Evolutionary conservation across 2,888 invertebrate species (phyloP).

Genomic region (Dusona sp.): DNA sequence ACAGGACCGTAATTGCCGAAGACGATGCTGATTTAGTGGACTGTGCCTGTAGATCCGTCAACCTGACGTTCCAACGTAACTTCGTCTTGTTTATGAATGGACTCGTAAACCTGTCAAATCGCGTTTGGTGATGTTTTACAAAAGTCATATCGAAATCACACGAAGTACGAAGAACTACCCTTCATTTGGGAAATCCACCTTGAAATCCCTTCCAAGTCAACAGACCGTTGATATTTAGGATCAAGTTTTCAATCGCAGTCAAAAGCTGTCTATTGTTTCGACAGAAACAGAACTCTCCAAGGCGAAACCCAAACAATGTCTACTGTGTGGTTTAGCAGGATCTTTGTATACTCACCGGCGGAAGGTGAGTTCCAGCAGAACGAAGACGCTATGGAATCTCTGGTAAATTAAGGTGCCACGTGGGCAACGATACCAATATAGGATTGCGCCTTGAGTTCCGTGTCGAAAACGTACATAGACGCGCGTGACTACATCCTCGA

Average conservation of each 20-base stretch:
- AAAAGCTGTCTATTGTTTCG: slow-evolving; percentile 47
- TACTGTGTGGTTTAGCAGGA: slow-evolving; percentile 1
- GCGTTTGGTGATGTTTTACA: not conserved
- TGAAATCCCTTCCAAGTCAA: slow-evolving; percentile 1
- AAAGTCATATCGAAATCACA: not conserved
- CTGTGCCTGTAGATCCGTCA: slow-evolving; percentile 51
- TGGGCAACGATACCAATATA: slow-evolving; percentile 8
- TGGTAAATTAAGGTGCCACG: slow-evolving; percentile 17
- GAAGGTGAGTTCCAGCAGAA: not conserved
- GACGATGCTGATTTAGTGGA: slow-evolving; percentile 67
- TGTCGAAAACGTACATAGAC: slow-evolving; percentile 15
- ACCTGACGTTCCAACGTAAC: slow-evolving; percentile 22
- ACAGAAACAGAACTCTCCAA: slow-evolving; percentile 18
- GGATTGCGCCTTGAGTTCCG: not conserved
- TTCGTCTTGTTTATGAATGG: slow-evolving; percentile 46
- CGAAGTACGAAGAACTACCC: not conserved
- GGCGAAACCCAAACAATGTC: slow-evolving; percentile 52
- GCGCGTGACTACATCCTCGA: slow-evolving; percentile 35
- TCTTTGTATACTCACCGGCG: slow-evolving; percentile 10
- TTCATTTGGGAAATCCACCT: slow-evolving; percentile 12
- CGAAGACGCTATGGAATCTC: slow-evolving; percentile 34
- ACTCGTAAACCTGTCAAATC: slow-evolving; percentile 35
- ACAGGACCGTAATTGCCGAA: slow-evolving; percentile 64
- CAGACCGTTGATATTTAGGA: slow-evolving; percentile 30
- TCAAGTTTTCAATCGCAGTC: slow-evolving; percentile 31